A percentile compares a stretch with the other conserved stretches of the same genome.
These are phyloP conservation scores for Tetrapedia diversipes DNA, from an alignment of 2,888 invertebrate species.

Conservation along the genomic window DNA sequence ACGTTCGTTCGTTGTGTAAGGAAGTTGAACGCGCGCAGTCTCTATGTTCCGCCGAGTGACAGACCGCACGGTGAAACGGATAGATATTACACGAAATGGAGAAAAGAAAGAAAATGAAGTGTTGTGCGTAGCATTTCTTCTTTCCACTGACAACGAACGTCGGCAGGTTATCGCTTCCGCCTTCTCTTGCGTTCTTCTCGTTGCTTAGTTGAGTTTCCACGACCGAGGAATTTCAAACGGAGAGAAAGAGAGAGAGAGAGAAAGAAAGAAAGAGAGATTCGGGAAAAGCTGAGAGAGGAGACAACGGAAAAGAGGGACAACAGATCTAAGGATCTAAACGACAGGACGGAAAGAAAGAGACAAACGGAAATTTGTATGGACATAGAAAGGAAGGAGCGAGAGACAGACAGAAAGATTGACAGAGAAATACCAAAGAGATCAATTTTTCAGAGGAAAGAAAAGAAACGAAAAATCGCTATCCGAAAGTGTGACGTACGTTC, in stretches of 20 bases:
- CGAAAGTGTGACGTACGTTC: constrained; percentile 53
- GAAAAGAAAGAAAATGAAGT: constrained; percentile 14
- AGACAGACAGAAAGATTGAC: constrained; percentile 34
- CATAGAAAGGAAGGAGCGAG: constrained; percentile 18
- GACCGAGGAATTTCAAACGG: constrained; percentile 45
- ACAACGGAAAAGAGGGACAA: too few species aligned
- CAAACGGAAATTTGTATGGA: constrained; percentile 15
- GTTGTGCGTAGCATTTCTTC: constrained; percentile 36
- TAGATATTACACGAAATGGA: constrained; percentile 10
- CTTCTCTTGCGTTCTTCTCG: constrained; percentile 77
- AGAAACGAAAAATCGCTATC: constrained; percentile 44
- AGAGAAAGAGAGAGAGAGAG: constrained; percentile 15
- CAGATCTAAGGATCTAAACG: too few species aligned
- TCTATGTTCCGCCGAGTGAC: constrained; percentile 44
- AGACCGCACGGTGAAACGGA: constrained; percentile 40
- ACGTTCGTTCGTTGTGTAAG: constrained; percentile 72
- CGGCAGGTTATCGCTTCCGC: constrained; percentile 76
- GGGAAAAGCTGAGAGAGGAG: too few species aligned
- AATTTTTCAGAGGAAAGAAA: constrained; percentile 22
- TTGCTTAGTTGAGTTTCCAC: constrained; percentile 60
- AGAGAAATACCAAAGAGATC: constrained; percentile 35
- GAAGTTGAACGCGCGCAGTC: constrained; percentile 49
- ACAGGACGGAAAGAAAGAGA: constrained; percentile 15
- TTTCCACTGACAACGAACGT: constrained; percentile 62
- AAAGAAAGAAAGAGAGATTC: constrained; percentile 17